Base-by-base conservation (phyloP, 2,797 vertebrate species). In the Limosa lapponica region DNA sequence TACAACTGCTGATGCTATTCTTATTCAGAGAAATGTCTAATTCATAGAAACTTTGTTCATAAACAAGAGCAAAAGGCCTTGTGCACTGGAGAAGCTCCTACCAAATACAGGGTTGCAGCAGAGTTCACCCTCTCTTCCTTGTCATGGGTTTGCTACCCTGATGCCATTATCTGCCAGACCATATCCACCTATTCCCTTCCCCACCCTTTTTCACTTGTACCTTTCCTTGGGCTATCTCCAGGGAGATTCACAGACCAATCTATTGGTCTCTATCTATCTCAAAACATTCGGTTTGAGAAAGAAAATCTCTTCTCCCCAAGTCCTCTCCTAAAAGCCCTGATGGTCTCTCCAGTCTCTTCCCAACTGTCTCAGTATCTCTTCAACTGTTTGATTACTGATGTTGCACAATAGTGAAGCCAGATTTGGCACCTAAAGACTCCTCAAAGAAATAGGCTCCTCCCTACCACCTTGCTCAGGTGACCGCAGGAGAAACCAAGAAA, bases 1-100 rank as follows among this genome's bases (percentile, higher is more conserved):
- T 94, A 86, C 65, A 90, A 79, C 61, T 64, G 41, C 46, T 44
- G 48, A 89, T 66, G 72, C 59, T 90, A 83, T 78, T 90, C 80
- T 92, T 94, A 79, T 27, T 90, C 74, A 74, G 48, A 88, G 64
- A 74, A 96, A 94, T 13, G 4, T 84, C 90, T 88, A 92, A 95
- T 87, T 90, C 89, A 90, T 77, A 71, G 46, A 94, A 95, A 93
- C 3, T 3, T 48, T 85, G 48, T 66, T 77, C 83, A 87, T 61
- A 94, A 92, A 84, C 28, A 52, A 55, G 34, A 95, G 43, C 81
- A 89, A 95, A 95, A 89, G 75, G 58, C 43, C 49, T 90, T 74
- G 28, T 74, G 62, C 71, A 51, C 66, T 55, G 37, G 78, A 94
- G 81, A 82, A 95, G 73, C 62, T 89, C 89, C 82, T 74, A 83